Evolutionary conservation across 2,113 vertebrate species (phyloP), one percentile per base, ranked within the genome.

Genomic region (Genyomyrus donnyi): DNA sequence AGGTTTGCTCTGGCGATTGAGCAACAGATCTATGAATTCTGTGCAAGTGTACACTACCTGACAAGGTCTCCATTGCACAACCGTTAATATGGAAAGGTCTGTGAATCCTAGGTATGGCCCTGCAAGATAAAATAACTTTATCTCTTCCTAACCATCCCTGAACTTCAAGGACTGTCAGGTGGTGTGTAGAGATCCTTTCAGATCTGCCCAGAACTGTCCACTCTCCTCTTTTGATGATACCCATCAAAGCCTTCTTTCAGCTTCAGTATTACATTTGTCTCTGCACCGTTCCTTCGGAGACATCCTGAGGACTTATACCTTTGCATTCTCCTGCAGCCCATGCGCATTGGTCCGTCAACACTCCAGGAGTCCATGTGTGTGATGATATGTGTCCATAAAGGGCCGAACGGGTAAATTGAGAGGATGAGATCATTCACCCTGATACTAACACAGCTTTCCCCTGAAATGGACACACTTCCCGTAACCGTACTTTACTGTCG

Each of bases 1-100:
- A 91, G 91, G 92, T 93, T 91, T 93, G 89, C 93, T 90, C 92
- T 92, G 93, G 92, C 94, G 93, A 94, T 92, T 91, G 92, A 93
- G 92, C 93, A 94, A 93, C 89, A 91, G 90, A 91, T 93, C 92
- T 91, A 31, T 88, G 77, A 91, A 85, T 17, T 45, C 49, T 53
- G 35, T 83, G 50, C 46, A 46, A n/a, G 48, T 27, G 27, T 35
- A 6, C 84, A 15, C 7, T 66, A 83, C 66, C 50, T 88, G 85
- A 88, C 52, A 52, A 50, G 85, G 7, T 48, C 19, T 89, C 88
- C 84, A 89, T 27, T 56, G 70, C 21, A 52, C 31, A 42, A 35
- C 46, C 56, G 50, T 39, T 27, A 39, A 89, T 48, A 35, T 39
- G 31, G 87, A 88, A 62, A 21, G 10, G 35, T 56, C 87, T 88